Evolutionary conservation across 2,888 invertebrate species (phyloP), one percentile per base, ranked within the genome.

Genomic region (Ochropacha duplaris): DNA sequence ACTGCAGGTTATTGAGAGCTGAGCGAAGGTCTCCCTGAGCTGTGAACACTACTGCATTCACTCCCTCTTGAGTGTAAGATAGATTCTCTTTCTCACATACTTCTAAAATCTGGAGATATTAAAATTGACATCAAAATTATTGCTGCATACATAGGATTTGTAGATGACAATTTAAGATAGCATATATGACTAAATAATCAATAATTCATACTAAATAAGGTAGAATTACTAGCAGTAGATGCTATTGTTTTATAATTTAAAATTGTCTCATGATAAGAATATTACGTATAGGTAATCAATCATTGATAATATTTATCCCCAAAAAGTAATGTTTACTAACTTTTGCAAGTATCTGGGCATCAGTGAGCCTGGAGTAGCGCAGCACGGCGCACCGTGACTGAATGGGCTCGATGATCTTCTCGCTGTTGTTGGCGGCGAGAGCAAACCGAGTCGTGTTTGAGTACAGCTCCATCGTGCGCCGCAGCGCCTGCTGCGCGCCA

Each of bases 21-120:
- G 99, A 98, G 72, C 99, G 94, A 97, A 99, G 97, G 87, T 99
- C 99, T 0, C 99, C 99, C 90, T 99, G 99, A 0, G 99, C 98
- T 0, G 99, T 99, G 87, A 99, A 99, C 28, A 99, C 96, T 64
- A 99, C 96, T 0, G 99, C 99, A 86, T 98, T 98, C 54, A 99
- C 90, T 0, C 99, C 99, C 81, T 99, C 98, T 74, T 98, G 96
- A 0, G 96, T 96, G 83, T 97, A 97, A 0, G 96, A 95, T 2
- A 99, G 78, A 54, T 88, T 74, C 65, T 93, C 93, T 52, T 86
- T 86, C 51, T 83, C 75, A 59, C 92, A 92, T 8, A 93, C 88
- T 64, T 92, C 87, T 54, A 92, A 79, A 9, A 92, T 77, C 92
- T 90, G 67, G 0, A 55, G 51, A 31, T 31, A 31, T 12, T 12